Conservation (phyloP, 2,113 vertebrate genomes). For the Upupa epops region DNA sequence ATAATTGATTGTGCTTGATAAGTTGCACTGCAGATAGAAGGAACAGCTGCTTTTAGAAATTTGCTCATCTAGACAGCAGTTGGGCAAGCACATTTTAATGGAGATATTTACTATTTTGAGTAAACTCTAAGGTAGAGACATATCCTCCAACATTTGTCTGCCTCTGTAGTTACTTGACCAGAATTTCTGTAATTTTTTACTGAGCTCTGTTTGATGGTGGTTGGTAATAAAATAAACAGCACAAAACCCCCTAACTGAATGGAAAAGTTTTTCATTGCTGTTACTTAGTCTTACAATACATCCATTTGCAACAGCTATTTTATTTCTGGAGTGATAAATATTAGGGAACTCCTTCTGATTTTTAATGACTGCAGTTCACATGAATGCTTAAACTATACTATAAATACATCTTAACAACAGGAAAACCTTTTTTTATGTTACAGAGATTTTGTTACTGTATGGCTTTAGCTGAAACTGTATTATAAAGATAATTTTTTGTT, state of each 20-base stretch:
- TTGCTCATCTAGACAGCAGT: not conserved
- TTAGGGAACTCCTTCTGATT: not conserved
- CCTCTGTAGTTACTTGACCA: not conserved
- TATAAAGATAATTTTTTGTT: too few species aligned
- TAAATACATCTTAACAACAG: not conserved
- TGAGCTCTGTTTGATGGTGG: not conserved
- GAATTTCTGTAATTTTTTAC: not conserved
- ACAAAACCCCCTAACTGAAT: not conserved
- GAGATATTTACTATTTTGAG: not conserved
- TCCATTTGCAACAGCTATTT: not conserved
- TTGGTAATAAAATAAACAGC: not conserved
- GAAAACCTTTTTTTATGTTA: not conserved
- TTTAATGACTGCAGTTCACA: not conserved
- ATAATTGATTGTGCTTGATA: not conserved
- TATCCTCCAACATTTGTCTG: not conserved
- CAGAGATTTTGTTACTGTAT: not conserved
- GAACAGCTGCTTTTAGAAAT: not conserved
- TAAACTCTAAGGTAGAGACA: not conserved
- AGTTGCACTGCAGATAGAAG: not conserved
- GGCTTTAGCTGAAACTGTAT: not conserved
- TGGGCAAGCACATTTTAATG: not conserved
- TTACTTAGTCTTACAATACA: not conserved
- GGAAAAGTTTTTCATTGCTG: not conserved
- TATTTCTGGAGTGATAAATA: not conserved
- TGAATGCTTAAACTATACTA: not conserved